Percentiles rank a stretch among this genome's conserved stretches.
These are phyloP conservation scores for Lepidurus arcticus DNA, from an alignment of 1,140 invertebrate species.

Conservation along the genomic window DNA sequence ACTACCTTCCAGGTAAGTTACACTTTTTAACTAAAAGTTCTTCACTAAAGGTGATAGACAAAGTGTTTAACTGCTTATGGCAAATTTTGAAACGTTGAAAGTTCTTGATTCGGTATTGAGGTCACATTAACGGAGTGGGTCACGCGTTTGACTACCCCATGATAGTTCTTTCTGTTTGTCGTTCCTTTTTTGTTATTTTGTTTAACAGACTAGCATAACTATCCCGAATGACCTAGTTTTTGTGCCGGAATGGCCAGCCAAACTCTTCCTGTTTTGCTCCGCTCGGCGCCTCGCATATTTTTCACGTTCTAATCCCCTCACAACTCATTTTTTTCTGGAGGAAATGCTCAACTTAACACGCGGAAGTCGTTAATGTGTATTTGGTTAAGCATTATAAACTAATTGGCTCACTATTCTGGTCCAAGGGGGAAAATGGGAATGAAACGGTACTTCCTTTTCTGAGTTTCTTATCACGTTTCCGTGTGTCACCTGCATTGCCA, in stretches of 20 bases:
- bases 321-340: too few relatives aligned
- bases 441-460: background rate
- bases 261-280: background rate
- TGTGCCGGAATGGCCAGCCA: background rate
- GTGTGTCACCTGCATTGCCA: background rate
- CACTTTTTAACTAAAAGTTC: too few relatives aligned
- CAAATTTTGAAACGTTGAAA: too few relatives aligned
- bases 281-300: too few relatives aligned
- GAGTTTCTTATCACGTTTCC: background rate
- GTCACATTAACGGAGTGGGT: slow-evolving; percentile 16
- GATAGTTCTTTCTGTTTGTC: background rate
- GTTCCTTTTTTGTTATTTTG: background rate
- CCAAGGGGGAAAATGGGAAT: background rate
- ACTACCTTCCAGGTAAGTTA: too few relatives aligned
- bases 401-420: background rate
- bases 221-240: background rate
- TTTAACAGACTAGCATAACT: background rate
- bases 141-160: slow-evolving; percentile 9
- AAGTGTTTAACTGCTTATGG: too few relatives aligned
- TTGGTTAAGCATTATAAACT: background rate
- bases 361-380: background rate
- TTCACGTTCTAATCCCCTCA: too few relatives aligned
- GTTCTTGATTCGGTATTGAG: background rate
- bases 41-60: too few relatives aligned
- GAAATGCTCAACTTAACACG: background rate